Conservation (phyloP, 2,888 invertebrate species). For the Calliphora vomitoria region DNA sequence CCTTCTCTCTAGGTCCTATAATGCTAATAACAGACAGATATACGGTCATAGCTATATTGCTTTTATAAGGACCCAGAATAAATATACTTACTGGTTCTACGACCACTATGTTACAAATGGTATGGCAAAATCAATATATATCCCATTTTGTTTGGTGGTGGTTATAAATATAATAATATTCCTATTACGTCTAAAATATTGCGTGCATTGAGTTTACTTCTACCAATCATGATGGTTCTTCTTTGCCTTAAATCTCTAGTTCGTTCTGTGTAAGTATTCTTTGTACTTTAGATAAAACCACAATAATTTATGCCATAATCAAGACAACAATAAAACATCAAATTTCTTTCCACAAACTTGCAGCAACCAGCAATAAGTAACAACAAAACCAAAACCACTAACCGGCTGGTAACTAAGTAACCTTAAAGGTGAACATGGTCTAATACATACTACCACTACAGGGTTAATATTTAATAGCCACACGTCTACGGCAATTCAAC, state of each 20-base stretch:
- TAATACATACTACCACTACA: constrained; percentile 1
- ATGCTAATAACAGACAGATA: no score
- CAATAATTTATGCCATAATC: constrained; percentile 70
- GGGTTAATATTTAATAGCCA: constrained; percentile 55
- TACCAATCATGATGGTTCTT: neutral
- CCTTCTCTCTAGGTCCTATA: no score
- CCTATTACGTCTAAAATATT: constrained; percentile 55
- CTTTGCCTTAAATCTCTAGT: neutral
- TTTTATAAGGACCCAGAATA: no score
- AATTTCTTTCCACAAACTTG: constrained; percentile 1
- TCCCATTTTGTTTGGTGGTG: no score
- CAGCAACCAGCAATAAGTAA: constrained; percentile 7
- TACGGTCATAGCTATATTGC: no score
- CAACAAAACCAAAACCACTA: constrained; percentile 11
- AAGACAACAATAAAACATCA: constrained; percentile 65
- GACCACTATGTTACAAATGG: no score
- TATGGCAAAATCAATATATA: no score
- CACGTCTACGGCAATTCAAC: constrained; percentile 18
- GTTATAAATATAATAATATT: neutral
- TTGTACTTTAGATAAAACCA: constrained; percentile 62
- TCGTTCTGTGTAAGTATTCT: neutral
- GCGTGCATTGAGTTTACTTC: constrained; percentile 37
- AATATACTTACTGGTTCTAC: no score
- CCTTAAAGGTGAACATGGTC: constrained; percentile 56
- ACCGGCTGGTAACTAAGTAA: constrained; percentile 41